Evolutionary conservation across 2,797 vertebrate species (phyloP), one percentile per base, ranked within the genome.

Genomic region (Choloepus didactylus): DNA sequence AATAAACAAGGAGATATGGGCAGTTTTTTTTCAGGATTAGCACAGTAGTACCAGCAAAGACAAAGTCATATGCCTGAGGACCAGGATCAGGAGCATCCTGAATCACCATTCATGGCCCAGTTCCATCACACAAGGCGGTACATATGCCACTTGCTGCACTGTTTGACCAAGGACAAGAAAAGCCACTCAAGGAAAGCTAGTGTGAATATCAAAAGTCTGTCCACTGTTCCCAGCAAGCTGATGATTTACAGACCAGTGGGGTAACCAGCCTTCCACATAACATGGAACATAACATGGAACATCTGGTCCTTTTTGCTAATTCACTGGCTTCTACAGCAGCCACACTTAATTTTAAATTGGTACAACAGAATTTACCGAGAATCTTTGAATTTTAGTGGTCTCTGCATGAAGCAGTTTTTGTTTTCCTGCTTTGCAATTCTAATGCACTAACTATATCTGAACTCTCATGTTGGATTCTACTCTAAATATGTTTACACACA

Each of bases 231-330:
- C 12, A 18, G 1, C 3, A 12, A 38, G 44, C 3, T 3, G 27
- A 3, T 70, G 80, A 21, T 46, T 4, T 4, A 6, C 2, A 3
- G 41, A 59, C 70, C 9, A 2, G 31, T 1, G 0, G 1, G n/a
- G 9, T 1, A 1, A 0, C 19, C 3, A 11, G 2, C 25, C 21
- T 56, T 62, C 87, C 23, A 4, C 12, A 9, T 4, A 51, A 7
- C 2, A 16, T 1, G 1, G 72, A 44, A 12, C 41, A 46, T 56
- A 6, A 38, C 54, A 0, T 35, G 12, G 46, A 19, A 56, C 1
- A 10, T 35, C 27, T 1, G 27, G n/a, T 19, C 15, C 1, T 6
- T 35, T 66, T 0, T 14, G 8, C 59, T 35, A 0, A 25, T 23
- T 41, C 8, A 0, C 4, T 29, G 29, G 16, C 9, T 67, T 89